Conservation (phyloP, 2,797 vertebrate species). For the Salmo trutta region DNA sequence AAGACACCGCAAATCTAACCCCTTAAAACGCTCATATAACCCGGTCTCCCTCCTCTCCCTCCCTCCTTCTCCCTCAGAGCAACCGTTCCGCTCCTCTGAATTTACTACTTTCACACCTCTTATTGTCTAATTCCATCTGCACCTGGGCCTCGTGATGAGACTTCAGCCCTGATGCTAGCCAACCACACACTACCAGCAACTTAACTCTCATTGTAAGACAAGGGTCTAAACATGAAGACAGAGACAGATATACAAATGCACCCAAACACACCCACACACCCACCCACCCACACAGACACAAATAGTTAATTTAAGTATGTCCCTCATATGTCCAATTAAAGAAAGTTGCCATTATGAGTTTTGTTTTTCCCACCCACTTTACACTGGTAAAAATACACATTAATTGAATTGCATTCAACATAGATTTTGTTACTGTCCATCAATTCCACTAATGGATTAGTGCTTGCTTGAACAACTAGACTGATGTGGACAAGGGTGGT, state of each 20-base stretch:
- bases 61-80: slow-evolving; percentile 30
- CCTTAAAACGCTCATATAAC: slow-evolving; percentile 33
- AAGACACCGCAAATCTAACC: slow-evolving; percentile 34
- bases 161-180: not conserved
- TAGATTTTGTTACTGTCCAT: no score
- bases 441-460: no score
- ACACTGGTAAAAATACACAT: no score
- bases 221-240: not conserved
- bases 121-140: slow-evolving; percentile 64
- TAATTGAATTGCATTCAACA: no score
- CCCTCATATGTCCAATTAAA: not conserved
- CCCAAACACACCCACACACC: not conserved
- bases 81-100: slow-evolving; percentile 59
- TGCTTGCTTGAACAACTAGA: no score
- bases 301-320: not conserved
- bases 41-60: slow-evolving; percentile 1
- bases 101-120: slow-evolving; percentile 65
- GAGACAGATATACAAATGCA: not conserved
- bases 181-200: not conserved
- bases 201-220: no score
- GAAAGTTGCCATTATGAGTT: not conserved
- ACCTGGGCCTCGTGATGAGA: slow-evolving; percentile 53
- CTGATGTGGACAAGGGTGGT: not conserved
- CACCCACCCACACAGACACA: not conserved
- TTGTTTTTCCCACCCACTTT: not conserved